Evolutionary conservation across 1,140 invertebrate genomes (phyloP).

Genomic region (Pseudomyrmex gracilis): DNA sequence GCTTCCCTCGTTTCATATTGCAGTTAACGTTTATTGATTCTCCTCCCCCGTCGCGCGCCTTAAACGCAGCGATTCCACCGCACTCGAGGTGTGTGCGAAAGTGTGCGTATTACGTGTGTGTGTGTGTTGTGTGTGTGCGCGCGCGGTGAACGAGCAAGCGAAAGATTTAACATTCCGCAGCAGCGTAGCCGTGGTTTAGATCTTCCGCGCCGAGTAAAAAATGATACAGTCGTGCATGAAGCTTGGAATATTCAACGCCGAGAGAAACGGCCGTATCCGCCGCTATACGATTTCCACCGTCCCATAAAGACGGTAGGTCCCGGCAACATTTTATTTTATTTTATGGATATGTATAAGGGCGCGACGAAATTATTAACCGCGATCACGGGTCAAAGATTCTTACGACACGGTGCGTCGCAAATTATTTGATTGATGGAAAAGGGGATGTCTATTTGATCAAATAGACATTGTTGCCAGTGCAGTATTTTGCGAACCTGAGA

Average conservation of each 20-base stretch:
- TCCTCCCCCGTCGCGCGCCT: slow-evolving; percentile 17
- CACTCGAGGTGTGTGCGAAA: no score
- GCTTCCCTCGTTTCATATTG: slow-evolving; percentile 36
- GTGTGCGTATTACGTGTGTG: no score
- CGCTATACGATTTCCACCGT: slow-evolving; percentile 13
- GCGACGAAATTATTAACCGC: slow-evolving; percentile 42
- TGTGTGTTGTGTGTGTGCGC: no score
- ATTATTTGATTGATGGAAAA: no score
- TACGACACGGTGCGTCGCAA: no score
- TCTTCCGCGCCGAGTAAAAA: slow-evolving; percentile 41
- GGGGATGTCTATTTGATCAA: no score
- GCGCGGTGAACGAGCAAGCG: not conserved
- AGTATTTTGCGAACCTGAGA: no score
- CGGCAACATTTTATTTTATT: slow-evolving; percentile 25
- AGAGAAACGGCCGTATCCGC: slow-evolving; percentile 22
- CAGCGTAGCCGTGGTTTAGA: slow-evolving; percentile 30
- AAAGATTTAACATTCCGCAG: slow-evolving; percentile 45
- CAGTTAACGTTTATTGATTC: slow-evolving; percentile 56
- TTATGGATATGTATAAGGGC: slow-evolving; percentile 53
- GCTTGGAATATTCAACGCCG: slow-evolving; percentile 30
- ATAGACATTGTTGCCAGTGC: no score
- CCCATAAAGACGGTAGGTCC: slow-evolving; percentile 46
- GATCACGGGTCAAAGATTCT: not conserved
- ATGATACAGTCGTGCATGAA: slow-evolving; percentile 46
- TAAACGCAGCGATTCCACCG: slow-evolving; percentile 47